Base-by-base conservation (phyloP, 2,888 invertebrate genomes). In the Drosophila mayaguana region DNA sequence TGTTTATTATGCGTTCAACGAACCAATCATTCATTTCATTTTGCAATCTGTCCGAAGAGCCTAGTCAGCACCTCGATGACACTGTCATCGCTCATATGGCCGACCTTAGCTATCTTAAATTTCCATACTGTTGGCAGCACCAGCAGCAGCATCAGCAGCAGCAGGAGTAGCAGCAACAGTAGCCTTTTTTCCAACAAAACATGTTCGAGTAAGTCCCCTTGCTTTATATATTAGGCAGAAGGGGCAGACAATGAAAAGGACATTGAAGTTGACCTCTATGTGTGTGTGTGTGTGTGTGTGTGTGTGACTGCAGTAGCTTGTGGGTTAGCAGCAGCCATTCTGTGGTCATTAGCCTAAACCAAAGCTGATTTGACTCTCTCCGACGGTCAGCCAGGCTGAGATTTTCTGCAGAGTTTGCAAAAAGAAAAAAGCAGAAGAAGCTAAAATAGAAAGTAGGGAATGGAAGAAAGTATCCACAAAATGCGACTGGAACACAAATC, bases 271-370 rank as follows among this genome's bases (percentile, higher is more conserved):
- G 81, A 79, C 74, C 78, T 54, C 34, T 34, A 20, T 40, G 12
- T 1, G 7, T 3, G 20, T 53, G 54, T 59, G 25, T 45, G 32
- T 60, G 63, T 60, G 20, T 63, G 63, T 63, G 64, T 62, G 63
- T 63, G 64, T 63, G 25, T 78, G 83, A 75, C 75, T 88, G 89
- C 88, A 85, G 80, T 77, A 72, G 80, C 72, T 76, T 82, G 80
- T 79, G 80, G 80, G 72, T 72, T 67, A 82, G 77, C 78, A 78
- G 78, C 80, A 78, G 84, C 87, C 84, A 89, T 89, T 83, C 80
- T 83, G 83, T 89, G 84, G 84, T 89, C 89, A 85, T 85, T 85
- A 89, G 84, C 89, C 88, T 85, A 88, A 85, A 77, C 88, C 84
- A 88, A 83, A 89, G 83, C 80, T 89, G 84, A 88, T 88, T 84